These are phyloP conservation scores for Holacanthus passer DNA, from an alignment of 2,113 vertebrate genomes.

Conservation along the genomic window DNA sequence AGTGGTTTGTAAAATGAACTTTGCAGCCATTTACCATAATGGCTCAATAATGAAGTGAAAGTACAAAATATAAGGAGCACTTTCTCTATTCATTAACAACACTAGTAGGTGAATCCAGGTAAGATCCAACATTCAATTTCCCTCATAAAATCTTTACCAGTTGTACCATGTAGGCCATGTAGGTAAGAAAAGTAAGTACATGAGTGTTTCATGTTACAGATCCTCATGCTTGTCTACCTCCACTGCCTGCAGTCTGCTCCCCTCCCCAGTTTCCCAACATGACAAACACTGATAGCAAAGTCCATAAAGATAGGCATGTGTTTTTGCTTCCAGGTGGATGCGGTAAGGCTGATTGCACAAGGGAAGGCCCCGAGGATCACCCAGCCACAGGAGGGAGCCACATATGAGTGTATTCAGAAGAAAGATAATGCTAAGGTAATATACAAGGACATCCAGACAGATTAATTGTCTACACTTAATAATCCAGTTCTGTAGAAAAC, in stretches of 20 bases:
- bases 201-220: background rate
- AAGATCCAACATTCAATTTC: too few relatives aligned
- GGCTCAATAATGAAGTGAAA: too few relatives aligned
- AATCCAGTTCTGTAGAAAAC: background rate
- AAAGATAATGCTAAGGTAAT: slow-evolving; percentile 88
- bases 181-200: background rate
- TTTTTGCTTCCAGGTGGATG: slow-evolving; percentile 85
- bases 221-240: background rate
- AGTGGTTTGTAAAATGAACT: too few relatives aligned
- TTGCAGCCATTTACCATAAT: too few relatives aligned
- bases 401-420: slow-evolving; percentile 92
- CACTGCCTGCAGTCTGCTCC: background rate
- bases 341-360: slow-evolving; percentile 85
- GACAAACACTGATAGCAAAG: slow-evolving; percentile 19
- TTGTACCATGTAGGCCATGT: too few relatives aligned
- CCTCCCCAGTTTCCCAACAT: slow-evolving; percentile 9
- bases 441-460: background rate
- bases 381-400: slow-evolving; percentile 88
- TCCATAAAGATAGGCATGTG: slow-evolving; percentile 16
- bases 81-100: too few relatives aligned
- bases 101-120: too few relatives aligned
- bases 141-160: too few relatives aligned
- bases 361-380: slow-evolving; percentile 85
- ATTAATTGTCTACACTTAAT: background rate
- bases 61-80: too few relatives aligned